Base-by-base conservation (phyloP, 2,888 invertebrate species). In the Hypena proboscidalis region DNA sequence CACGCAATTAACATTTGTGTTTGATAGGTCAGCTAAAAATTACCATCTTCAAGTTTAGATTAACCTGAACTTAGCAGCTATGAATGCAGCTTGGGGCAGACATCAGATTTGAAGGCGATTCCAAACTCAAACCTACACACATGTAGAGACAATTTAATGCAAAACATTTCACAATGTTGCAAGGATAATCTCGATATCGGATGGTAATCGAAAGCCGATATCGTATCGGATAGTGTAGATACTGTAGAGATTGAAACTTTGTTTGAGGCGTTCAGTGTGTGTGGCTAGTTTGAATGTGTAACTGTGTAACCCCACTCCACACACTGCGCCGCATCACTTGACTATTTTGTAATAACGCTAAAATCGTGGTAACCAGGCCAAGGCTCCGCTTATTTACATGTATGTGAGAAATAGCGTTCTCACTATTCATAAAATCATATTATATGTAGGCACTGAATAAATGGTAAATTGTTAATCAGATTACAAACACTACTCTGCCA, bases 351-450 rank as follows among this genome's bases (percentile, higher is more conserved):
- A 89, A 89, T 80, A 82, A 78, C 78, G 85, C 88, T 89, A 87
- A 90, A 87, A 85, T 88, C 83, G 89, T 89, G 87, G 89, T 84
- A 90, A 89, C 81, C 79, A 80, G 88, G 90, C 85, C 90, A 90
- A 90, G 89, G 90, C 80, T 73, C 56, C 62, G 61, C 76, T 85
- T 86, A 88, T 89, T 89, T 87, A 87, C 88, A 87, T 83, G 80
- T 81, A 86, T 85, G 83, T 88, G 89, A 87, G 88, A 88, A 89
- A 85, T 85, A 84, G 72, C 75, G 71, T 80, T 85, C 74, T 73
- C 70, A 71, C 65, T 69, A 64, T 65, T 67, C 61, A 68, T 66
- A 58, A 52, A 51, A 56, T 36, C 47, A 56, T 51, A 53, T 49
- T 46, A 23, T 46, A 49, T 35, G 41, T 35, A 47, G 37, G 14